Base-by-base conservation (phyloP, 2,888 invertebrate species). In the Oasisia sp. region DNA sequence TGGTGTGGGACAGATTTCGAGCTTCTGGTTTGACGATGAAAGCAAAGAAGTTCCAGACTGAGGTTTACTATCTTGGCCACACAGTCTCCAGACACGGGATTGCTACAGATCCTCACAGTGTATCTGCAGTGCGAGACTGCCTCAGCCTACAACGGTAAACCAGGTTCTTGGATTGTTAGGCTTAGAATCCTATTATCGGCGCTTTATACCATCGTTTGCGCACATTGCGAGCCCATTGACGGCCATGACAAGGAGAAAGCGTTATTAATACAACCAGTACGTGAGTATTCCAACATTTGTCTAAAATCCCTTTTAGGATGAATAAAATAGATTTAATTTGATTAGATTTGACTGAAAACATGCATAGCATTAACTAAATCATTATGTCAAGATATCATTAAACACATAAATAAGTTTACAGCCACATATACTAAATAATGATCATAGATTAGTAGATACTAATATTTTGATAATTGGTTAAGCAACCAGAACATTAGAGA, bases 1-100 rank as follows among this genome's bases (percentile, higher is more conserved):
- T 50, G n/a, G 94, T 94, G n/a, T 93, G 94, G 32, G 56, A 92
- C 19, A 90, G 93, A 32, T 92, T 94, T 19, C 32, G 92, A 32
- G 50, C 90, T 12, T 93, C 93, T 58, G 93, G 93, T 32, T n/a
- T n/a, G n/a, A 91, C 32, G 95, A 95, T 92, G 94, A 94, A 91
- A n/a, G n/a, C n/a, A n/a, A 32, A 58, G 32, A 92, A 94, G 27
- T 92, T 92, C 58, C 50, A 38, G 91, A 89, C 91, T 45, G 92
- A 93, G 50, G 91, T 93, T 9, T 32, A n/a, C 19, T 93, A 89
- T 45, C 91, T 93, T 32, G 93, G 93, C 89, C 93, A 93, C 74
- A 45, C 92, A 12, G 92, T 93, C 8, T 89, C 89, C 7, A 14
- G 38, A 38, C n/a, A 89, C n/a, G n/a, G n/a, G n/a, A n/a, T n/a